These are phyloP conservation scores for Halocynthia aurantium DNA, from an alignment of 23 tunicate species.

Conservation along the genomic window DNA sequence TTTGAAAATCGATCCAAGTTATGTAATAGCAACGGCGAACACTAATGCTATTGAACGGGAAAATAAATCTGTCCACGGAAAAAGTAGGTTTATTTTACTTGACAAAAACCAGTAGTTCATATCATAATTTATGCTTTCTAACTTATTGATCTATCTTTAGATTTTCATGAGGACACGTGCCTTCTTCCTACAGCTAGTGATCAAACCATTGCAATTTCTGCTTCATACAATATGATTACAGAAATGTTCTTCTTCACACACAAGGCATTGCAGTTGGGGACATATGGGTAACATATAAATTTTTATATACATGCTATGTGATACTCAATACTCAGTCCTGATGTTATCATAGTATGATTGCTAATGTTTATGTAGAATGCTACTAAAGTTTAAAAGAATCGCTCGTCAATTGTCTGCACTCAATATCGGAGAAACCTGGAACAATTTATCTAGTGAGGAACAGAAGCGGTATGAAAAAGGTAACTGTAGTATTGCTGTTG, in stretches of 20 bases:
- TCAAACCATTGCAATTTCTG: slow-evolving; percentile 8
- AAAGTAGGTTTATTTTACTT: not conserved
- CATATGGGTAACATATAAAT: slow-evolving; percentile 29
- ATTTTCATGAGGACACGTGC: slow-evolving; percentile 43
- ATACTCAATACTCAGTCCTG: no score
- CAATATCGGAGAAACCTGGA: no score
- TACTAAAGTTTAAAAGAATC: no score
- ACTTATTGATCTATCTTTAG: not conserved
- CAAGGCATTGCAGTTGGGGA: slow-evolving; percentile 33
- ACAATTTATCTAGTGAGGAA: no score
- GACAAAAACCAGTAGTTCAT: not conserved
- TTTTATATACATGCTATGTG: no score
- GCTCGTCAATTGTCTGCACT: no score
- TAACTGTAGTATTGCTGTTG: no score
- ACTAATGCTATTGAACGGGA: not conserved
- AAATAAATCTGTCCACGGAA: slow-evolving; percentile 15
- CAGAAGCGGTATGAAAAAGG: no score
- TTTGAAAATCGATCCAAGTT: not conserved
- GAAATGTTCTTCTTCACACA: slow-evolving; percentile 64
- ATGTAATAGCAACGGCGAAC: not conserved
- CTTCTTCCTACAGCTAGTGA: slow-evolving; percentile 4
- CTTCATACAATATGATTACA: slow-evolving; percentile 35
- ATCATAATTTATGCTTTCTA: not conserved
- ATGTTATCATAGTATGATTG: no score
- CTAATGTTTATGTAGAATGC: no score